phyloP scores from a whole-genome alignment of 2,797 vertebrate genomes.

The Cyprinodon diabolis region DNA sequence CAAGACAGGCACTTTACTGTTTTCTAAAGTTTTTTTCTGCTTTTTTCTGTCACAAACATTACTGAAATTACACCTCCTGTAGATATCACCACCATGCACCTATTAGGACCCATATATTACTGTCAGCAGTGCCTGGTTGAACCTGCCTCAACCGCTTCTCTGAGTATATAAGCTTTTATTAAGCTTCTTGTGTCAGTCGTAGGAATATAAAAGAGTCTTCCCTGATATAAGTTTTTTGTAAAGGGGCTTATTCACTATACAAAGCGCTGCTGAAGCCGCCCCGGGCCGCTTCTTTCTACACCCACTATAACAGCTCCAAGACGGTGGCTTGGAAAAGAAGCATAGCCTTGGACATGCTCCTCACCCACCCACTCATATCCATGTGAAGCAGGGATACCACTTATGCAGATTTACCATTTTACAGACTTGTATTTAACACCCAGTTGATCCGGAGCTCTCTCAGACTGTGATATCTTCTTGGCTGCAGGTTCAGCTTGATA shows the following conservation, averaged over 20 bases:
- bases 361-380: constrained; percentile 69
- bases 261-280: constrained; percentile 53
- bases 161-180: constrained; percentile 66
- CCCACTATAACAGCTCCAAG: constrained; percentile 62
- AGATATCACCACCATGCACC: constrained; percentile 75
- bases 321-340: constrained; percentile 51
- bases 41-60: constrained; percentile 68
- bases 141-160: constrained; percentile 69
- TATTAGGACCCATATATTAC: constrained; percentile 79
- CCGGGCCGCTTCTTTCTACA: constrained; percentile 58
- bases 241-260: constrained; percentile 66
- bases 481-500: constrained; percentile 36
- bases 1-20: constrained; percentile 69
- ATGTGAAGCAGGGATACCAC: constrained; percentile 66
- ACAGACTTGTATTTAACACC: constrained; percentile 56
- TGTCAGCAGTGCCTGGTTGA: constrained; percentile 74
- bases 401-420: constrained; percentile 63
- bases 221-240: constrained; percentile 58
- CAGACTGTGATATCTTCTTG: constrained; percentile 41
- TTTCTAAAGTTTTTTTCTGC: constrained; percentile 70
- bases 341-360: constrained; percentile 68
- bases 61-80: constrained; percentile 75
- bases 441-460: constrained; percentile 39
- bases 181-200: constrained; percentile 61
- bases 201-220: constrained; percentile 68